Conservation (phyloP, 2,888 invertebrate genomes). For the Dicranocentrus wangi region DNA sequence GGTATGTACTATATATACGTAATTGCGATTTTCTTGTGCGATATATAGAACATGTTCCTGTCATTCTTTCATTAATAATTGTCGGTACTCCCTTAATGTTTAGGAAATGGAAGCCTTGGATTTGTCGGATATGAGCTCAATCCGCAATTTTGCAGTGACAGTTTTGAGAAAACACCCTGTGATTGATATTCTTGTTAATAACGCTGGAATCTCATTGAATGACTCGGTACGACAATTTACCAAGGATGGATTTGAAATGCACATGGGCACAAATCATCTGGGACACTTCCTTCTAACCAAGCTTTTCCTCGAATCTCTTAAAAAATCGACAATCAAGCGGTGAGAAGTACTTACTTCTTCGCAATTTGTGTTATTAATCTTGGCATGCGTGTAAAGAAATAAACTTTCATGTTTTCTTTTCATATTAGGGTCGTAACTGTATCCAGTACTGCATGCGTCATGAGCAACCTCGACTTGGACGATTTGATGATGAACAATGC, state of each 20-base stretch:
- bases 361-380: neutral
- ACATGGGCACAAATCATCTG: conserved; percentile 87
- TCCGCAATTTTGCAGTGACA: conserved; percentile 57
- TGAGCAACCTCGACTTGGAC: conserved; percentile 81
- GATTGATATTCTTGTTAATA: conserved; percentile 66
- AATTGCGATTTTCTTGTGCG: too few species aligned
- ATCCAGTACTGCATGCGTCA: conserved; percentile 82
- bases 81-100: too few species aligned
- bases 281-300: conserved; percentile 90
- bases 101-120: conserved; percentile 60
- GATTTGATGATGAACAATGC: conserved; percentile 80
- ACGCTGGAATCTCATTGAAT: conserved; percentile 74
- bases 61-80: too few species aligned
- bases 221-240: conserved; percentile 76
- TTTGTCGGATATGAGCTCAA: conserved; percentile 59
- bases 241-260: conserved; percentile 85
- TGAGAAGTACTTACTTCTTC: conserved; percentile 74
- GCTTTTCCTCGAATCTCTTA: conserved; percentile 81
- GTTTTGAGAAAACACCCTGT: conserved; percentile 48
- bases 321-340: conserved; percentile 81
- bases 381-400: neutral
- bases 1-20: conserved; percentile 40
- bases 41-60: too few species aligned
- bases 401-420: too few species aligned
- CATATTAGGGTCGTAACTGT: conserved; percentile 82